Conservation (phyloP, 2,797 vertebrate genomes). For the Prionace glauca region DNA sequence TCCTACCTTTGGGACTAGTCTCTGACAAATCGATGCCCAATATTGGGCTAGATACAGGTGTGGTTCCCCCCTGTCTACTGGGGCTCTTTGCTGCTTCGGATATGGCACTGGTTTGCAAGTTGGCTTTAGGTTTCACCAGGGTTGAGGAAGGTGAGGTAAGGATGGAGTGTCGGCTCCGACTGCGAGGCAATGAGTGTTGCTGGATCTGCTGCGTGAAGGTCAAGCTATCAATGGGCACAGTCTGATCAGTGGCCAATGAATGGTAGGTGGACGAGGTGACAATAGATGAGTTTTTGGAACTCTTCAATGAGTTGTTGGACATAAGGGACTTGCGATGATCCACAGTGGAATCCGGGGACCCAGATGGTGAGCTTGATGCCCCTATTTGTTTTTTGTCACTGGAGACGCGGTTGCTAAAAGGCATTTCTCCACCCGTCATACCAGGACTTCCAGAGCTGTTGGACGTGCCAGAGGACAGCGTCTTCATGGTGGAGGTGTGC, state of each 20-base stretch:
- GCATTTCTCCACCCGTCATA: conserved; percentile 11
- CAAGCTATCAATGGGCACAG: conserved; percentile 64
- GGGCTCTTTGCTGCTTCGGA: conserved; percentile 43
- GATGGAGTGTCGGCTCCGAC: conserved; percentile 61
- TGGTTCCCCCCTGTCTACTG: conserved; percentile 44
- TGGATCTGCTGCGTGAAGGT: conserved; percentile 70
- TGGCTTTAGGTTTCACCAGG: conserved; percentile 51
- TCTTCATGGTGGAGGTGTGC: conserved; percentile 48
- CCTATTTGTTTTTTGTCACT: background rate
- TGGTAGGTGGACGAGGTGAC: conserved; percentile 58
- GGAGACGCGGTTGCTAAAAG: background rate
- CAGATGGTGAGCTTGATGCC: conserved; percentile 50
- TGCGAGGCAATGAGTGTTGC: conserved; percentile 67
- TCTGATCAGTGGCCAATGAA: conserved; percentile 64
- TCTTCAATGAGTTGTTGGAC: conserved; percentile 57
- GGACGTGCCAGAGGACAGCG: conserved; percentile 41
- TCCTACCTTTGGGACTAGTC: conserved; percentile 51
- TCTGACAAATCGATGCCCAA: background rate
- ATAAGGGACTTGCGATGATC: conserved; percentile 51
- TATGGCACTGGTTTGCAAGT: conserved; percentile 47
- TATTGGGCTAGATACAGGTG: conserved; percentile 10
- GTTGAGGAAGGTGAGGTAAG: conserved; percentile 54
- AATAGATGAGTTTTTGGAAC: conserved; percentile 56
- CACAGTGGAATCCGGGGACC: conserved; percentile 61
- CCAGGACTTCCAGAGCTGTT: conserved; percentile 45